Base-by-base conservation (phyloP, 2,888 invertebrate species). In the Mamestra brassicae region DNA sequence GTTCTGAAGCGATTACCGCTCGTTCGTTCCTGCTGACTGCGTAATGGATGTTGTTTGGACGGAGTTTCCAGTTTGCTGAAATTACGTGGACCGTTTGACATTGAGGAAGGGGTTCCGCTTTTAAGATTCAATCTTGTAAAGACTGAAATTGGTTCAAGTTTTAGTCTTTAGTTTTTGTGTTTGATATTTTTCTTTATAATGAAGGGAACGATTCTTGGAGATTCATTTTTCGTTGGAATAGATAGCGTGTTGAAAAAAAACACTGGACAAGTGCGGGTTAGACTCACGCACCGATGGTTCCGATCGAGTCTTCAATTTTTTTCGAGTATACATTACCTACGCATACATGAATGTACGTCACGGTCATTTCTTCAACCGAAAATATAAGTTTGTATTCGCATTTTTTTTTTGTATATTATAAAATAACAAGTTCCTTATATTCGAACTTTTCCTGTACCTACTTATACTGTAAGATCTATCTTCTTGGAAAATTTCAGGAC, bases 81-180 rank as follows among this genome's bases (percentile, higher is more conserved):
- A 86, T 85, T 81, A 84, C 78, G 79, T 85, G 76, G 74, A 60
- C 78, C 81, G 80, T 78, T 82, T 84, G 78, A 76, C 76, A 81
- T 82, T 85, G 69, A 69, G 64, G 71, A 77, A 82, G 72, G 72
- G 81, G 76, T 85, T 71, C 65, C 66, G 77, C 62, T 86, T 87
- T 75, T 78, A 80, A 87, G 77, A 87, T 85, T 85, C 69, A 87
- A 87, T 87, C 87, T 87, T 86, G 75, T 82, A 74, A 82, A 86
- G 78, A 70, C 74, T 77, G 58, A 72, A 87, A 84, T 72, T 58
- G 57, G 74, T 75, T 78, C 52, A 73, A 84, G 70, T 83, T 86
- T 84, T 45, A 65, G 66, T 55, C n/a, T 17, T 73, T n/a, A n/a
- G 66, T 65, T 76, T 80, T 79, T 76, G 38, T 74, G 60, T 70